Evolutionary conservation across 2,797 vertebrate genomes (phyloP).

Genomic region (Sarcophilus harrisii): DNA sequence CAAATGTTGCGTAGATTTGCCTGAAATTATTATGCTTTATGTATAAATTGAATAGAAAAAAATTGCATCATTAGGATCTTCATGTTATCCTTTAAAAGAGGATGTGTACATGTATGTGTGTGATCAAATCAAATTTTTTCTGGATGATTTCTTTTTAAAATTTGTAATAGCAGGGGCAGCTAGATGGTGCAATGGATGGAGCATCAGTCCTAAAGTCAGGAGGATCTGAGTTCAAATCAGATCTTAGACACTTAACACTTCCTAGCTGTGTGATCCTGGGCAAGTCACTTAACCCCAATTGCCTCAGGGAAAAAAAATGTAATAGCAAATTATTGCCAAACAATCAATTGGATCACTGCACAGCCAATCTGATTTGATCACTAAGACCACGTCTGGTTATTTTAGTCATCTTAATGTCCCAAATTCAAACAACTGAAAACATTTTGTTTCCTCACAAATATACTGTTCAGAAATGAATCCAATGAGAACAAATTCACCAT

Average conservation of each 20-base stretch:
- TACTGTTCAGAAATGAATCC: slow-evolving; percentile 67
- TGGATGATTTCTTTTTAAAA: slow-evolving; percentile 62
- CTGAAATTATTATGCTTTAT: neutral
- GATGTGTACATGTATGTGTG: neutral
- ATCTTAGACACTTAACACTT: no score
- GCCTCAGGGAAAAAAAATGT: neutral
- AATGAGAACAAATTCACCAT: slow-evolving; percentile 58
- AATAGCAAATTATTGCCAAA: slow-evolving; percentile 34
- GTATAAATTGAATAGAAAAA: neutral
- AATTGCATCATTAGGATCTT: neutral
- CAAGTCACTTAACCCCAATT: no score
- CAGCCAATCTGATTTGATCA: slow-evolving; percentile 49
- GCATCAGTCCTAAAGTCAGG: no score
- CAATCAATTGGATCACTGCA: slow-evolving; percentile 66
- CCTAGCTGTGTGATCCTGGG: no score
- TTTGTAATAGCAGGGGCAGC: slow-evolving; percentile 56
- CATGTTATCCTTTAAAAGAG: neutral
- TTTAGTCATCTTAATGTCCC: slow-evolving; percentile 64
- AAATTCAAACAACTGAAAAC: slow-evolving; percentile 63
- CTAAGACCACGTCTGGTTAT: slow-evolving; percentile 62
- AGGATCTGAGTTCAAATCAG: no score
- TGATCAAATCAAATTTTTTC: slow-evolving; percentile 42
- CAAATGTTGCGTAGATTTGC: slow-evolving; percentile 22
- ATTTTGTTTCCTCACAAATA: slow-evolving; percentile 52
- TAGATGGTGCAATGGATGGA: no score